These are phyloP conservation scores for Meiosimyza platycephala DNA, from an alignment of 2,888 invertebrate genomes.

Conservation along the genomic window DNA sequence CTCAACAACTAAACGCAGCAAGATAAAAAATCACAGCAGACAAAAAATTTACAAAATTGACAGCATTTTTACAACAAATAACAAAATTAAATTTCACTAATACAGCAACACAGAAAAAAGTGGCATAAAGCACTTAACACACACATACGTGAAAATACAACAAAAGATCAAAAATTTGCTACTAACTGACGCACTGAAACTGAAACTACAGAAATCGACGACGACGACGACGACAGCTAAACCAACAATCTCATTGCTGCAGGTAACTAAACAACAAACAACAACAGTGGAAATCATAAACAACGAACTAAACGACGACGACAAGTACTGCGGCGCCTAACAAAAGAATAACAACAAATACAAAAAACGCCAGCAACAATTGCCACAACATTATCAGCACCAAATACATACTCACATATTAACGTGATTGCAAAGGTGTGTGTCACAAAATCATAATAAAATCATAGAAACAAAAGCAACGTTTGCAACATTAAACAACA, in stretches of 20 bases:
- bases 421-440: too few species aligned
- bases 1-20: not conserved
- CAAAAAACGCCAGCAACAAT: conserved; percentile 20
- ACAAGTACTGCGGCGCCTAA: not conserved
- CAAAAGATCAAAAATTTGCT: not conserved
- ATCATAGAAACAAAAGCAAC: conserved; percentile 41
- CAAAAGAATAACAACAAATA: not conserved
- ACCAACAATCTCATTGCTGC: not conserved
- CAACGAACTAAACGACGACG: not conserved
- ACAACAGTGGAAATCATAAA: not conserved
- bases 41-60: not conserved
- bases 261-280: not conserved
- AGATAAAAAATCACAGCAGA: not conserved
- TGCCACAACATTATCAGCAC: not conserved
- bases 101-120: not conserved
- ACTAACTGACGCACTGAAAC: conserved; percentile 16
- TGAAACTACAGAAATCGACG: not conserved
- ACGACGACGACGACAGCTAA: not conserved
- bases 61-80: not conserved
- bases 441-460: conserved; percentile 22
- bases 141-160: conserved; percentile 3
- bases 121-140: not conserved
- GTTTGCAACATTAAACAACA: conserved; percentile 7
- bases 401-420: too few species aligned
- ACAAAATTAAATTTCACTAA: not conserved